Evolutionary conservation across 2,797 vertebrate species (phyloP), one percentile per base, ranked within the genome.

Genomic region (Poecile montanus): DNA sequence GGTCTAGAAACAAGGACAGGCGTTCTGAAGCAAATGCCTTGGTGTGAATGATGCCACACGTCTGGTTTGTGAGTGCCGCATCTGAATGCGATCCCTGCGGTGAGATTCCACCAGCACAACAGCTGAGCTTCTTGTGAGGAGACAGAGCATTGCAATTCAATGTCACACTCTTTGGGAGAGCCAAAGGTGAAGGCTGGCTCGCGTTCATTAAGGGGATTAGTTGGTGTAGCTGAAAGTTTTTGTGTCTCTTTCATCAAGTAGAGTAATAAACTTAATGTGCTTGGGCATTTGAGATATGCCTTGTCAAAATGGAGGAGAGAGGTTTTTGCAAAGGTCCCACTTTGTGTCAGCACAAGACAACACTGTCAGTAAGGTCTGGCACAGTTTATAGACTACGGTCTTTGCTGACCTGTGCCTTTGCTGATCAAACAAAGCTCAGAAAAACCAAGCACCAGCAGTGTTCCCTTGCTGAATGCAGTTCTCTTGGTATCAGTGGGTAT

Each of bases 71-170:
- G 34, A 87, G 23, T n/a, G 36, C 13, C 0, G 0, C 22, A 15
- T 47, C 74, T 8, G 1, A 34, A 73, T 18, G 13, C 0, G 0
- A 67, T 44, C 61, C 27, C 51, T 56, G 65, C 1, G 0, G 65
- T 22, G 51, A 68, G 45, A 94, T 86, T 94, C 63, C 68, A 84
- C n/a, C 56, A 36, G 38, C 48, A 45, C 47, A 93, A 53, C 60
- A 76, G 56, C 60, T 82, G 66, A 88, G 63, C 5, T 61, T 81
- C 85, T 10, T 57, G 32, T 47, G 40, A 73, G 10, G 16, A 40
- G 32, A 44, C 62, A 84, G n/a, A 51, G 13, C 40, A 48, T 8
- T 66, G 29, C 34, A 61, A 51, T 25, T 74, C 65, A 57, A 10
- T 32, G 58, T 44, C 50, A 76, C 18, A 23, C 12, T 61, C 27